Evolutionary conservation across 2,888 invertebrate genomes (phyloP).

Genomic region (Phragmatobia fuliginosa): DNA sequence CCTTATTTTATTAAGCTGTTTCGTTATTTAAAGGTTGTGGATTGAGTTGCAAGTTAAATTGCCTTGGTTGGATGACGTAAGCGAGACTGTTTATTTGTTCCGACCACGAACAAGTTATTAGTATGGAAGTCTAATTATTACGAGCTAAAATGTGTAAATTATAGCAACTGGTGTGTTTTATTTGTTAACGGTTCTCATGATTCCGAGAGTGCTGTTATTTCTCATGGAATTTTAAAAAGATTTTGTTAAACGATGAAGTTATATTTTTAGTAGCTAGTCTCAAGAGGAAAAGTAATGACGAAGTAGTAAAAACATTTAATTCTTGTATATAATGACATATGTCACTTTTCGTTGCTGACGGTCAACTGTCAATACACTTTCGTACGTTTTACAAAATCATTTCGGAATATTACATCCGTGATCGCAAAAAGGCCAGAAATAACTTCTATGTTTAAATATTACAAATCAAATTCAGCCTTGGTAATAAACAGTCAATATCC

Average conservation of each 20-base stretch:
- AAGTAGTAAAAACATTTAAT: too few relatives aligned
- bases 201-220: background rate
- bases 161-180: constrained; percentile 2
- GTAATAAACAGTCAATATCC: too few relatives aligned
- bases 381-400: background rate
- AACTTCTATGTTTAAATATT: too few relatives aligned
- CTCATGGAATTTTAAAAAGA: background rate
- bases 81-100: background rate
- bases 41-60: constrained; percentile 16
- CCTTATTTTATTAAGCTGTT: constrained; percentile 34
- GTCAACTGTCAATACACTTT: background rate
- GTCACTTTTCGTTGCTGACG: background rate
- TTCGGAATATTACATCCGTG: background rate
- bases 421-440: too few relatives aligned
- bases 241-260: background rate
- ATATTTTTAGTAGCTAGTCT: background rate
- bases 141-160: background rate
- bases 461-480: too few relatives aligned
- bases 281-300: too few relatives aligned
- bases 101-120: constrained; percentile 1
- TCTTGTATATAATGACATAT: background rate
- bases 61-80: constrained; percentile 2
- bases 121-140: constrained; percentile 2
- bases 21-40: constrained; percentile 13
- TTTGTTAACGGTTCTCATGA: background rate